A percentile compares a stretch with the other conserved stretches of the same genome.
Conservation (phyloP, 1,140 invertebrate genomes). For the Drosophila kohkoa region DNA sequence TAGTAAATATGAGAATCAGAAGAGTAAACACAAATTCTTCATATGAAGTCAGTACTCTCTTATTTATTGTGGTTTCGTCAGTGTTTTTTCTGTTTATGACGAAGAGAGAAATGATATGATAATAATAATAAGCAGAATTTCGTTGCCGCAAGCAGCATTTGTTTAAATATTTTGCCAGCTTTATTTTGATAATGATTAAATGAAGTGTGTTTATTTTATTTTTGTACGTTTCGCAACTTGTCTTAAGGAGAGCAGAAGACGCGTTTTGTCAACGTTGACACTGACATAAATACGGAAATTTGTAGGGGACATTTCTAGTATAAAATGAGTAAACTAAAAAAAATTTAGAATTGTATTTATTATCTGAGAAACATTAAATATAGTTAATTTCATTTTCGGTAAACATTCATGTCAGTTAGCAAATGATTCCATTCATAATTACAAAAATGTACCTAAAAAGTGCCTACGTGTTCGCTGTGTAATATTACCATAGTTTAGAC, state of each 20-base stretch:
- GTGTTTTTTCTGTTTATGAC: conserved; percentile 1
- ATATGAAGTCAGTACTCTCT: background rate
- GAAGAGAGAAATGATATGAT: conserved; percentile 10
- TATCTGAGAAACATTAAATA: too few relatives aligned
- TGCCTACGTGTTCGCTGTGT: background rate
- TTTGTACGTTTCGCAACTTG: conserved; percentile 32
- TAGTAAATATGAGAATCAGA: background rate
- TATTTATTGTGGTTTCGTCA: conserved; percentile 26
- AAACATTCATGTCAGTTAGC: too few relatives aligned
- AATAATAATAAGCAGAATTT: conserved; percentile 49
- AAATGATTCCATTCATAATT: too few relatives aligned
- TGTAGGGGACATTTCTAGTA: background rate
- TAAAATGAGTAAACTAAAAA: background rate
- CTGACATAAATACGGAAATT: conserved; percentile 23
- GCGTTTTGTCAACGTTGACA: conserved; percentile 16
- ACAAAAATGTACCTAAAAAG: background rate
- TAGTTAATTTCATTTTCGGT: too few relatives aligned
- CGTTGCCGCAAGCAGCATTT: conserved; percentile 34
- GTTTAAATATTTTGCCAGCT: conserved; percentile 61
- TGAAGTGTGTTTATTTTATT: conserved; percentile 57
- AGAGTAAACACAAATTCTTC: background rate
- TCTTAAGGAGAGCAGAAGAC: conserved; percentile 12
- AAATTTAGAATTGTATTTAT: background rate
- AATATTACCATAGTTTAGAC: background rate
- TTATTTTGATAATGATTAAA: conserved; percentile 38